These are phyloP conservation scores for Pangasius larnaudii DNA, from an alignment of 2,797 vertebrate species.

Conservation along the genomic window DNA sequence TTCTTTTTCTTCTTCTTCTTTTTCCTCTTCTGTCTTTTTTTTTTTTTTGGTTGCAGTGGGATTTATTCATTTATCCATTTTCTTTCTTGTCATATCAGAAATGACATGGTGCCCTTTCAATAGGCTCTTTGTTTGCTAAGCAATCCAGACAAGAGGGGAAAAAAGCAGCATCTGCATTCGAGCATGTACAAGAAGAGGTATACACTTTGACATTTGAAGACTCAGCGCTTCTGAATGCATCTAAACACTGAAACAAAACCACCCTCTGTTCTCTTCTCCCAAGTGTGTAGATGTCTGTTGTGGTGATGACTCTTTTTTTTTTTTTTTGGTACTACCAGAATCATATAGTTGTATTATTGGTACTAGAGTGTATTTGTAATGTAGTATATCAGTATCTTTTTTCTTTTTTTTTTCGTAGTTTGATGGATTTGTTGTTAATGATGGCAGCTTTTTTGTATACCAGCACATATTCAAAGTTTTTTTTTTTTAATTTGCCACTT, in stretches of 20 bases:
- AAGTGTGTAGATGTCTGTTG: not conserved
- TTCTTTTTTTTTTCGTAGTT: not conserved
- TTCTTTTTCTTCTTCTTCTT: not conserved
- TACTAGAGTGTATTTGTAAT: no score
- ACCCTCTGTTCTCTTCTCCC: not conserved
- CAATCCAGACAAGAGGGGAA: not conserved
- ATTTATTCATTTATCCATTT: not conserved
- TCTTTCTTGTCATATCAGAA: slow-evolving; percentile 3
- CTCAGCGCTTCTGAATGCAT: not conserved
- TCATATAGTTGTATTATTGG: not conserved
- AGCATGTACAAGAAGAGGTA: not conserved
- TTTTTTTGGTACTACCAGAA: not conserved
- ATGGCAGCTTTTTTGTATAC: not conserved
- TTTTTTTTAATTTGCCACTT: not conserved
- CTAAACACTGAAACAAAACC: not conserved
- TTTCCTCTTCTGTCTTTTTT: not conserved
- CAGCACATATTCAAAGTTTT: not conserved
- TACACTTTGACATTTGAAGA: slow-evolving; percentile 3
- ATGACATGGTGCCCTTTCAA: slow-evolving; percentile 5
- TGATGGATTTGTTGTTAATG: not conserved
- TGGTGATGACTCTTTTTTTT: not conserved
- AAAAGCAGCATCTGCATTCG: not conserved
- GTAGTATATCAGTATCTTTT: no score
- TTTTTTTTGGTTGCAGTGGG: not conserved
- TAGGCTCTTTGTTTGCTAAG: not conserved